Conservation (phyloP, 2,113 vertebrate species). For the Oryzias curvinotus region DNA sequence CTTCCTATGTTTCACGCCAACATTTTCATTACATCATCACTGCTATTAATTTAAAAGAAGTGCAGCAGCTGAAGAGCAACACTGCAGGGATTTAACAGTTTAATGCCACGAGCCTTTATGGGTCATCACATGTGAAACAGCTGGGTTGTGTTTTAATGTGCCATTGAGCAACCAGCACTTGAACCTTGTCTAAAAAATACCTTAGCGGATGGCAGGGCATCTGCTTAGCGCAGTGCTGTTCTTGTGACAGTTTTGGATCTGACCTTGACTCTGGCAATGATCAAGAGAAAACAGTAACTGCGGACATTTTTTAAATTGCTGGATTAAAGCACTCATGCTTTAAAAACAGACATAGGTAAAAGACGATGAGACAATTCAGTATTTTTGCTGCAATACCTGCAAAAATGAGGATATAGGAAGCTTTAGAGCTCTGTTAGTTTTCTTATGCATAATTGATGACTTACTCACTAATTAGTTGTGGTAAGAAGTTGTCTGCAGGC, state of each 20-base stretch:
- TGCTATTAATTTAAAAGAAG: too few species aligned
- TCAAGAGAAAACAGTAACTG: conserved; percentile 16
- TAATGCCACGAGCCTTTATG: not conserved
- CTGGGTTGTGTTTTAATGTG: conserved; percentile 19
- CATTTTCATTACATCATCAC: too few species aligned
- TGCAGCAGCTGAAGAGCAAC: too few species aligned
- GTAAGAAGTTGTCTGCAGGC: not conserved
- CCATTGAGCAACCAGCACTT: conserved; percentile 20
- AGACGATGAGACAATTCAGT: too few species aligned
- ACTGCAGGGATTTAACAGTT: too few species aligned
- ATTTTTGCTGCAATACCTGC: too few species aligned
- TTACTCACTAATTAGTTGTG: not conserved
- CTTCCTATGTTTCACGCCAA: too few species aligned
- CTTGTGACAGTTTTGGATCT: conserved; percentile 35
- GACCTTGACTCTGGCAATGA: conserved; percentile 26
- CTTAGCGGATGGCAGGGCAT: conserved; percentile 21
- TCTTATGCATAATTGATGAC: not conserved
- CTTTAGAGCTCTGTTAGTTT: too few species aligned
- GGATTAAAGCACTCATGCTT: not conserved
- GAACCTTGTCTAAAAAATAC: conserved; percentile 21
- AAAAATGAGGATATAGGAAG: too few species aligned
- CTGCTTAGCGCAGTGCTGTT: conserved; percentile 52
- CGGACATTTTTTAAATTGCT: not conserved
- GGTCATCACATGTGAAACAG: conserved; percentile 1
- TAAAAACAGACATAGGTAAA: not conserved